Evolutionary conservation across 2,797 vertebrate species (phyloP).

Genomic region (Hippoglossus hippoglossus): DNA sequence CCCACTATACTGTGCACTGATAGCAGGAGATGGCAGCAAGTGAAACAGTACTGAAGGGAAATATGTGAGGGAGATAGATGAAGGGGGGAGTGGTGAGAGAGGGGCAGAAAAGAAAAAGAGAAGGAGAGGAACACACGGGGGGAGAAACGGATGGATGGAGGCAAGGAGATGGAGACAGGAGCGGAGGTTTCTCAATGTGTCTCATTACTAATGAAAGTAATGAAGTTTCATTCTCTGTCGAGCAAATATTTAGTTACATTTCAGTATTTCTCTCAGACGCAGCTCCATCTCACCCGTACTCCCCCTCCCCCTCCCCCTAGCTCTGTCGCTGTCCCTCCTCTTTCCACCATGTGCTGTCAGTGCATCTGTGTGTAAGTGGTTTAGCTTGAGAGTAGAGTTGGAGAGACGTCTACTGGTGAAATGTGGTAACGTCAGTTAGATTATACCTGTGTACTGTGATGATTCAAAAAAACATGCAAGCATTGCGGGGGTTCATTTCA

Average conservation of each 20-base stretch:
- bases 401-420: slow-evolving; percentile 75
- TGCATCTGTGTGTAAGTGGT: not conserved
- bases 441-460: not conserved
- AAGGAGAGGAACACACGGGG: no score
- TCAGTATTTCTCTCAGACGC: slow-evolving; percentile 19
- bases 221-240: slow-evolving; percentile 45
- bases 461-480: not conserved
- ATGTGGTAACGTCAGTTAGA: slow-evolving; percentile 31
- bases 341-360: not conserved
- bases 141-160: not conserved
- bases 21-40: slow-evolving; percentile 45
- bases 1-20: slow-evolving; percentile 27
- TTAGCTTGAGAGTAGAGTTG: slow-evolving; percentile 26
- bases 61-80: slow-evolving; percentile 49
- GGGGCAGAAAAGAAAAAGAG: not conserved
- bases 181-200: slow-evolving; percentile 36
- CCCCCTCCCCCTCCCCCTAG: not conserved
- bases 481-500: not conserved
- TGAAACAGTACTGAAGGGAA: slow-evolving; percentile 64
- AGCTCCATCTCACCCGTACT: not conserved
- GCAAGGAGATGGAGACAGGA: not conserved
- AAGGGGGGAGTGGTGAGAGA: slow-evolving; percentile 5
- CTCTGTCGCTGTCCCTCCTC: slow-evolving; percentile 14
- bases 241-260: slow-evolving; percentile 69
- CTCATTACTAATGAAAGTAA: slow-evolving; percentile 49